Evolutionary conservation across 2,888 invertebrate species (phyloP).

Genomic region (Plagodis dolabraria): DNA sequence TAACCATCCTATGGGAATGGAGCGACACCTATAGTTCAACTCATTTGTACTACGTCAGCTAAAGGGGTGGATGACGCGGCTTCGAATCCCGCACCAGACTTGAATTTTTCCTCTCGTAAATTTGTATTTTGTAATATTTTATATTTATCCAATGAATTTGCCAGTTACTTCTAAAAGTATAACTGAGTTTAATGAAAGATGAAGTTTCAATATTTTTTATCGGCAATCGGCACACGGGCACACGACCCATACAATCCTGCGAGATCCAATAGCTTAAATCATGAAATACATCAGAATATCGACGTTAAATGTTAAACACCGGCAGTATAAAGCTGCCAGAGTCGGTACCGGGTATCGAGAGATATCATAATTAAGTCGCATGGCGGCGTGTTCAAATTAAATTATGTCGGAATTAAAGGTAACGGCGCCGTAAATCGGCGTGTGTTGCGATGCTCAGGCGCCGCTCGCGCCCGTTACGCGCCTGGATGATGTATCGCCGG

Average conservation of each 20-base stretch:
- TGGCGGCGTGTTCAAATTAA: constrained; percentile 74
- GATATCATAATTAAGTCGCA: constrained; percentile 76
- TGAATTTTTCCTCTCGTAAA: no score
- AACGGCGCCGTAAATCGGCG: constrained; percentile 65
- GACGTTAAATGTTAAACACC: constrained; percentile 6
- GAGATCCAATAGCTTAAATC: constrained; percentile 2
- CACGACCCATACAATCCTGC: neutral
- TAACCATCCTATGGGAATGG: no score
- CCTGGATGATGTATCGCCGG: constrained; percentile 56
- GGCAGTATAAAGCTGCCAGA: constrained; percentile 21
- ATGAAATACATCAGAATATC: constrained; percentile 16
- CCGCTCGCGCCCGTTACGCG: constrained; percentile 60
- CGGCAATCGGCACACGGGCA: constrained; percentile 11
- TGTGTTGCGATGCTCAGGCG: constrained; percentile 54
- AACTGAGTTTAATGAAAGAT: no score
- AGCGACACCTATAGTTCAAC: no score
- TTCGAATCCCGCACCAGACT: no score
- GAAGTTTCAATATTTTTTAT: constrained; percentile 15
- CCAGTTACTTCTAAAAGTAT: no score
- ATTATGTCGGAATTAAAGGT: constrained; percentile 77
- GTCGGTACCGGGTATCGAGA: constrained; percentile 46
- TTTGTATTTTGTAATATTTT: no score
- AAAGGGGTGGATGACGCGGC: no score
- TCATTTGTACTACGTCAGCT: no score
- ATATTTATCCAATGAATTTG: no score